Percentiles rank a stretch among this genome's conserved stretches.
Conservation (phyloP, 1,140 invertebrate species). For the Tribolium castaneum region DNA sequence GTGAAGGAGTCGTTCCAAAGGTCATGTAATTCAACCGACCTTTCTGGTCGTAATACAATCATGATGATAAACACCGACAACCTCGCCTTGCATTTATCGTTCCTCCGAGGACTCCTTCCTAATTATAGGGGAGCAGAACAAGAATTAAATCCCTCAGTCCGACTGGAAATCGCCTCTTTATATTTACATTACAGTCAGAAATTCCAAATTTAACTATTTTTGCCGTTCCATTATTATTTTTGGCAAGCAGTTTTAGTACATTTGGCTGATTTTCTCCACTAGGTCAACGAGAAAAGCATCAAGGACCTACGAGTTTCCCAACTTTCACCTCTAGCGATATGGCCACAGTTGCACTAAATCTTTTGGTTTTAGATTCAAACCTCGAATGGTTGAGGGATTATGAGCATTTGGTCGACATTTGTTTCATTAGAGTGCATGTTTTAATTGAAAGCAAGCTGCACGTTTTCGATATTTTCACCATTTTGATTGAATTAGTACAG, state of each 20-base stretch:
- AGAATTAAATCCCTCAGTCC: neutral
- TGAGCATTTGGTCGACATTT: neutral
- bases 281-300: neutral
- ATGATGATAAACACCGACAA: constrained; percentile 21
- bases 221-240: neutral
- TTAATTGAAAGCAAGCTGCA: neutral
- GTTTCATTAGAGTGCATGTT: neutral
- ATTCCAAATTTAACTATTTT: too few relatives aligned
- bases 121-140: constrained; percentile 6
- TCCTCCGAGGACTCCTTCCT: constrained; percentile 1
- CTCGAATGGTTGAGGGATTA: too few relatives aligned
- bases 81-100: constrained; percentile 12
- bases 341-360: too few relatives aligned
- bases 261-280: neutral
- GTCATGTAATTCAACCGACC: constrained; percentile 34
- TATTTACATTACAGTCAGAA: too few relatives aligned
- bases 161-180: neutral
- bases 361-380: too few relatives aligned
- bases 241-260: neutral
- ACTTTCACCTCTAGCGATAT: neutral
- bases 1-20: constrained; percentile 7
- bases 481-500: neutral
- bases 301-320: neutral
- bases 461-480: neutral
- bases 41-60: constrained; percentile 17